Percentiles rank a stretch among this genome's conserved stretches.
phyloP scores from a whole-genome alignment of 2,888 invertebrate species.

The Phorcus lineatus region DNA sequence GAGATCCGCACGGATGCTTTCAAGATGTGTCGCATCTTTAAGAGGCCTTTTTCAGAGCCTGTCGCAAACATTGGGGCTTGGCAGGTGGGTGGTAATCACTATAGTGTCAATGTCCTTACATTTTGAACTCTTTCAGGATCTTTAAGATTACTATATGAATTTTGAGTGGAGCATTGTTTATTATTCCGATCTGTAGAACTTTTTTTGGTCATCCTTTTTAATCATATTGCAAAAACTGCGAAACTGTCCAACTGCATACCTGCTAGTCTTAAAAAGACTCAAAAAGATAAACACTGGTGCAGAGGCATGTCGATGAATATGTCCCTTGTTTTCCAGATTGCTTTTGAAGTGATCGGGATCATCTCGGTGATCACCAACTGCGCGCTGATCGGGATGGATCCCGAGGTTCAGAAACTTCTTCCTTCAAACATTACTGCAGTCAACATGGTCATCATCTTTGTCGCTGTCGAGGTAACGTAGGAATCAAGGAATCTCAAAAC shows the following conservation, averaged over 20 bases:
- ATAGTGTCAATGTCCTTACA: too few relatives aligned
- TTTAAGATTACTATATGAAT: too few relatives aligned
- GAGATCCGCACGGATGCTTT: slow-evolving; percentile 86
- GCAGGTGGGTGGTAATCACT: slow-evolving; percentile 78
- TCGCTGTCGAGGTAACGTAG: slow-evolving; percentile 79
- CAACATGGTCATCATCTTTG: slow-evolving; percentile 81
- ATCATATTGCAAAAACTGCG: too few relatives aligned
- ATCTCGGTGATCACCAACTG: slow-evolving; percentile 85
- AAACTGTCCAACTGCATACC: too few relatives aligned
- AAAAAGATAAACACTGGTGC: background rate
- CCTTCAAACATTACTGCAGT: slow-evolving; percentile 75
- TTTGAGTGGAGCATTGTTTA: too few relatives aligned
- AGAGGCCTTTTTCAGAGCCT: slow-evolving; percentile 82
- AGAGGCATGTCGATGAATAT: background rate
- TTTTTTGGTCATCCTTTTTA: too few relatives aligned
- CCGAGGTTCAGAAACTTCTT: slow-evolving; percentile 79
- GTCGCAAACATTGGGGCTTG: slow-evolving; percentile 81
- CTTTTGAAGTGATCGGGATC: slow-evolving; percentile 82
- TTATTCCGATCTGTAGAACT: too few relatives aligned
- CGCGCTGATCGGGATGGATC: slow-evolving; percentile 83
- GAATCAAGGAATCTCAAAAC: too few relatives aligned
- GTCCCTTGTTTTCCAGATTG: slow-evolving; percentile 76
- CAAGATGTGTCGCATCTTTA: slow-evolving; percentile 83
- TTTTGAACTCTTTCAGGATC: too few relatives aligned
- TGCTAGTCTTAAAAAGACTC: too few relatives aligned